Conservation (phyloP, 2,888 invertebrate genomes). For the Oscheius sp. region DNA sequence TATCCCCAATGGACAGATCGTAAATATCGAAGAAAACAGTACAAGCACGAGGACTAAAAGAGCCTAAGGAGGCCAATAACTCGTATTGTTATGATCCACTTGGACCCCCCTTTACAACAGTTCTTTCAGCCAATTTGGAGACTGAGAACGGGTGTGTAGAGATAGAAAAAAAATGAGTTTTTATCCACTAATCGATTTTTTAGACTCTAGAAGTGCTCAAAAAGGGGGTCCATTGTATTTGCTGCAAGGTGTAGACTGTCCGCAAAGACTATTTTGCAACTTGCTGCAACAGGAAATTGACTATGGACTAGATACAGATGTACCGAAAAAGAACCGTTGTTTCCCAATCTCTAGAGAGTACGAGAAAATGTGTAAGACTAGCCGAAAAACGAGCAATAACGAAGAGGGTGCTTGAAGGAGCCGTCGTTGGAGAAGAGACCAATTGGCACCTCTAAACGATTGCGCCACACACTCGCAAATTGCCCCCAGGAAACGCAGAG, state of each 20-base stretch:
- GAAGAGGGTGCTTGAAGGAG: slow-evolving; percentile 3
- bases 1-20: neutral
- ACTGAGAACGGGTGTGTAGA: neutral
- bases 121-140: neutral
- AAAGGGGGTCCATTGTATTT: no score
- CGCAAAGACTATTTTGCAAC: no score
- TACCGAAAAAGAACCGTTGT: no score
- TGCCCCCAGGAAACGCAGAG: slow-evolving; percentile 24
- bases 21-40: neutral
- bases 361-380: no score
- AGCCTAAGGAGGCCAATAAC: neutral
- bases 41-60: neutral
- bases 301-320: no score
- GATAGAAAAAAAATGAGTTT: neutral
- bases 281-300: no score
- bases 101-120: no score
- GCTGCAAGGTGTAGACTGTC: no score
- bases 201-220: no score
- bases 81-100: no score
- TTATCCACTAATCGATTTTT: no score
- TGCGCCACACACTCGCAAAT: slow-evolving; percentile 29
- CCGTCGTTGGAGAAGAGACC: slow-evolving; percentile 9
- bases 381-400: neutral
- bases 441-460: slow-evolving; percentile 38
- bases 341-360: no score